Evolutionary conservation across 2,797 vertebrate species (phyloP).

Genomic region (Helarctos malayanus): DNA sequence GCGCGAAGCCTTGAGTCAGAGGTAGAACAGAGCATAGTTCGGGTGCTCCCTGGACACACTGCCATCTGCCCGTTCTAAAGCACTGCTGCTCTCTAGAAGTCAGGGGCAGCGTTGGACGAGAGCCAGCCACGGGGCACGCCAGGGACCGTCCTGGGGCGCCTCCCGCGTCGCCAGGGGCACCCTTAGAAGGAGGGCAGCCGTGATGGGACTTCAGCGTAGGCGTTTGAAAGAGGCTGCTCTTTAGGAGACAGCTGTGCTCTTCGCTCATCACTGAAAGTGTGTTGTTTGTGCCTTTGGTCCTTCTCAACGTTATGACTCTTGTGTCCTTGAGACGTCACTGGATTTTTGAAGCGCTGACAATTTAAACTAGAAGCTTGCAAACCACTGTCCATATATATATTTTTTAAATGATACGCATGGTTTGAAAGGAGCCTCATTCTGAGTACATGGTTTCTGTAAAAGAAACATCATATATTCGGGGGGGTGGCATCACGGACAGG

Average conservation of each 20-base stretch:
- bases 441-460: conserved; percentile 61
- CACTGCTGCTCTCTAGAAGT: background rate
- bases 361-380: conserved; percentile 58
- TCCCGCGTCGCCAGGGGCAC: accelerated
- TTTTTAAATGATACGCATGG: conserved; percentile 67
- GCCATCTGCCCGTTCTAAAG: background rate
- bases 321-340: conserved; percentile 31
- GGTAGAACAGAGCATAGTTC: accelerated
- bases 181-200: background rate
- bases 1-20: no score
- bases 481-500: background rate
- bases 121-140: background rate
- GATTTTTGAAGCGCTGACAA: background rate
- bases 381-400: conserved; percentile 71
- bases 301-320: background rate
- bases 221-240: accelerated
- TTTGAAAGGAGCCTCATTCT: conserved; percentile 67
- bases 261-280: background rate
- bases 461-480: background rate
- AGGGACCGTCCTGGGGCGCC: background rate
- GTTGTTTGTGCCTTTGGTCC: background rate
- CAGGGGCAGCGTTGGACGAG: background rate
- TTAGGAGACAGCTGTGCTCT: background rate
- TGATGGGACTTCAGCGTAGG: background rate
- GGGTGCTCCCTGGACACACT: background rate